Base-by-base conservation (phyloP, 1,140 invertebrate genomes). In the Coboldia fuscipes region DNA sequence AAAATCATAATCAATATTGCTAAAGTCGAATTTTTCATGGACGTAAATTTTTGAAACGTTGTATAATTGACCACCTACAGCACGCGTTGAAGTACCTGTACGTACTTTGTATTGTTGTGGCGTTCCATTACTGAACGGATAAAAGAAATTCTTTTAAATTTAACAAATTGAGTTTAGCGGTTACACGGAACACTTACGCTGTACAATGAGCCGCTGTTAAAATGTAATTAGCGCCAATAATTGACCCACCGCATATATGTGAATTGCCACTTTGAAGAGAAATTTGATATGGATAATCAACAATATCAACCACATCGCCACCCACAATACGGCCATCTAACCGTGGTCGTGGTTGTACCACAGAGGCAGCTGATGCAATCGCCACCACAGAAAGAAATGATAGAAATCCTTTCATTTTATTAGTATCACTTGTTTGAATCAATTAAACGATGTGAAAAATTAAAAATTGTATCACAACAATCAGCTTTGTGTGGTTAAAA, bases 181-280 rank as follows among this genome's bases (percentile, higher is more conserved):
- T 29, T n/a, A 13, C 8, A 12, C 6, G 17, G 18, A 20, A 18
- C 7, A 49, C 45, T 45, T 40, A 54, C 60, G 43, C 55, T 46
- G 62, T 64, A 32, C 63, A 66, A 45, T 66, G 62, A 0, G 61
- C 62, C 3, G 63, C 63, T 1, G 62, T 66, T 1, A 64, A 32
- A 18, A 65, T 49, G 45, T 63, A 65, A 7, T 59, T 39, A 17
- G 61, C 50, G 31, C 48, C 48, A 43, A 81, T 72, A 16, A 83
- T 51, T 10, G 70, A 72, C 4, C 68, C 76, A 2, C 75, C 76
- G 45, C 79, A 83, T 23, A 56, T 47, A 31, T 63, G 60, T 9
- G 33, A 37, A 3, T 39, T 35, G 0, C 35, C 34, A 10, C 45
- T 49, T 37, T 58, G 53, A 34, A 62, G 26, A 2, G 60, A 62